Conservation (phyloP, 1,140 invertebrate genomes). For the Drosophila asahinai region DNA sequence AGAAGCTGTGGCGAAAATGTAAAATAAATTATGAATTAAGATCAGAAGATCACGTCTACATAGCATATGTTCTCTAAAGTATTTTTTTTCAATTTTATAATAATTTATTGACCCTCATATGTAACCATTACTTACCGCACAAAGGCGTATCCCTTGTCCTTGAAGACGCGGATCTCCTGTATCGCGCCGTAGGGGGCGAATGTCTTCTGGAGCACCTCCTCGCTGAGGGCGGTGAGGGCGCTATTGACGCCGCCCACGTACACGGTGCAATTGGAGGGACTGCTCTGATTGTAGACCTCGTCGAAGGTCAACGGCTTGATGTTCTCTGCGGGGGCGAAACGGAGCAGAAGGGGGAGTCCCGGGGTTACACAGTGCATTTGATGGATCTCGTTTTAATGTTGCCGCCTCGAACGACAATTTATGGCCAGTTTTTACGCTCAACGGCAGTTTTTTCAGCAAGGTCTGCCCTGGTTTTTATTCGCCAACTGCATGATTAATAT, state of each 20-base stretch:
- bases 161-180: conserved; percentile 99
- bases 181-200: conserved; percentile 97
- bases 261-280: conserved; percentile 99
- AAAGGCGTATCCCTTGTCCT: conserved; percentile 99
- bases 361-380: conserved; percentile 28
- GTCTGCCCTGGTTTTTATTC: conserved; percentile 37
- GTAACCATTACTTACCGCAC: conserved; percentile 90
- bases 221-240: conserved; percentile 94
- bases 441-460: conserved; percentile 36
- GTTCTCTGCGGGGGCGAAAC: conserved; percentile 88
- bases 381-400: conserved; percentile 59
- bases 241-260: conserved; percentile 99
- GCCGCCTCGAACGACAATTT: conserved; percentile 54
- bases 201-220: conserved; percentile 98
- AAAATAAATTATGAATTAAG: background rate
- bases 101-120: too few relatives aligned
- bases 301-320: conserved; percentile 97
- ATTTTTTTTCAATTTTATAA: too few relatives aligned
- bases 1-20: conserved; percentile 90
- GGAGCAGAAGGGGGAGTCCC: background rate
- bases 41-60: too few relatives aligned
- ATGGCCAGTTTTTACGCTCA: conserved; percentile 27
- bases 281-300: conserved; percentile 99
- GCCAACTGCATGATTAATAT: conserved; percentile 79
- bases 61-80: too few relatives aligned